phyloP scores from a whole-genome alignment of 1,140 invertebrate species.

The Apis cerana region DNA sequence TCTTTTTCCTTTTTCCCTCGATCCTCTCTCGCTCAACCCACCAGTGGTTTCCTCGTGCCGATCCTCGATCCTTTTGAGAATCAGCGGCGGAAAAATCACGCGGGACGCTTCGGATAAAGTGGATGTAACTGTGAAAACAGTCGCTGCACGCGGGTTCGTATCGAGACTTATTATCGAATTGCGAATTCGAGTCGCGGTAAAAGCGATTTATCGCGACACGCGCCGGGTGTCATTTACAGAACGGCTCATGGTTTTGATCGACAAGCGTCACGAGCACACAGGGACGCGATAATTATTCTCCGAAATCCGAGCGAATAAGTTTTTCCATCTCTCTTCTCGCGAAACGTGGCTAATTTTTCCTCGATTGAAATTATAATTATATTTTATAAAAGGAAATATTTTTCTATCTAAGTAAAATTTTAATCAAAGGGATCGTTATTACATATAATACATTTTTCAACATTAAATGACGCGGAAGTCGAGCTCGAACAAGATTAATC shows the following conservation, averaged over 20 bases:
- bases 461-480: too few species aligned
- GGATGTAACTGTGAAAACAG: constrained; percentile 32
- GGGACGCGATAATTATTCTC: not conserved
- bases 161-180: constrained; percentile 15
- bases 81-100: constrained; percentile 12
- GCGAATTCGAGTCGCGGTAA: constrained; percentile 39
- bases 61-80: constrained; percentile 13
- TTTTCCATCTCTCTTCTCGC: too few species aligned
- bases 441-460: too few species aligned
- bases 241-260: not conserved
- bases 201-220: constrained; percentile 49
- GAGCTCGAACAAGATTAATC: too few species aligned
- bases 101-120: constrained; percentile 25
- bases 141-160: constrained; percentile 35
- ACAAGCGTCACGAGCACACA: not conserved
- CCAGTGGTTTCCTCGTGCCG: not conserved
- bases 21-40: not conserved
- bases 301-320: too few species aligned
- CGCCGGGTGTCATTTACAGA: constrained; percentile 17
- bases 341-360: too few species aligned
- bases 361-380: too few species aligned
- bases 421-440: too few species aligned
- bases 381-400: too few species aligned
- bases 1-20: too few species aligned
- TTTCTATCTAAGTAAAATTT: too few species aligned